Base-by-base conservation (phyloP, 2,888 invertebrate genomes). In the Troglohyphantes excavatus region DNA sequence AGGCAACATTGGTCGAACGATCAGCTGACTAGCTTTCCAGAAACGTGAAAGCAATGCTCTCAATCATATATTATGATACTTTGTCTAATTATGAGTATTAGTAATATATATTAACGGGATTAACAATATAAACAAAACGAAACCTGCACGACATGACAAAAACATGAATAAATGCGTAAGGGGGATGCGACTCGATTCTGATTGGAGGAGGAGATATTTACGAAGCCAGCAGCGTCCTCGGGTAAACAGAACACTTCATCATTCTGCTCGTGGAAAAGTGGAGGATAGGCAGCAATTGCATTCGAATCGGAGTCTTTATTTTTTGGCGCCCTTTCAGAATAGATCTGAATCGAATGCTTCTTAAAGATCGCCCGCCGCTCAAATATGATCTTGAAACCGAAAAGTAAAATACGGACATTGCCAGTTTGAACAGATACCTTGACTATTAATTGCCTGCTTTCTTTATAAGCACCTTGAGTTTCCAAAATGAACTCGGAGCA, bases 231-330 rank as follows among this genome's bases (percentile, higher is more conserved):
- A 86, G 26, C 76, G 79, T 70, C 79, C 29, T n/a, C 79, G 13
- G 65, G 87, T 88, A 88, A 88, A 88, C 87, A 88, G 67, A 65
- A 68, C 87, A 75, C 87, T 88, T 75, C 81, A 88, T 88, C 87
- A 88, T 88, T 81, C 63, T 78, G 61, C 72, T 61, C 53, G 46
- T 67, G 46, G 63, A 73, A 23, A 76, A 61, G 76, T 53, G 59
- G n/a, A 29, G 26, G 9, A n/a, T 7, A 19, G 73, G 72, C 72
- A 72, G 53, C 53, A n/a, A 0, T 2, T 33, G 33, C 53, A 53
- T 53, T 53, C n/a, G 13, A 5, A 53, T n/a, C n/a, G 39, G n/a
- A 53, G 13, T n/a, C 53, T 53, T 53, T 53, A 2, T 46, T 46
- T 46, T 46, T 53, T n/a, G 39, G 13, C 53, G 53, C 53, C n/a